Evolutionary conservation across 2,113 vertebrate species (phyloP).

Genomic region (Myotis davidii): DNA sequence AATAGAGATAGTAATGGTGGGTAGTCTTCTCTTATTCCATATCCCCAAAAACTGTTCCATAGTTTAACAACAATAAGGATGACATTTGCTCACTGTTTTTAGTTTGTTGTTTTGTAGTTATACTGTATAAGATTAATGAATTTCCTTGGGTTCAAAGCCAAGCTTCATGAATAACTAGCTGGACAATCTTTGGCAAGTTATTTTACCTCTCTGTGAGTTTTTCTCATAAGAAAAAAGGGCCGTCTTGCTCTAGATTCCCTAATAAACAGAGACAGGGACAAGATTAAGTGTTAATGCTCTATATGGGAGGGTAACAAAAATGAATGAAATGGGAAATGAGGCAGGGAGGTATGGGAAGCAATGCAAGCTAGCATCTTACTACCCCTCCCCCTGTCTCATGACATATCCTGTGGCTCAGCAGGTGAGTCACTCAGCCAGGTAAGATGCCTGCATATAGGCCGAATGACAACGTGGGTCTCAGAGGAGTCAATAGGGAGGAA

Average conservation of each 20-base stretch:
- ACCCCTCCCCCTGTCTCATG: background rate
- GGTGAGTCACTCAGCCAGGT: background rate
- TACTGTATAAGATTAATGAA: background rate
- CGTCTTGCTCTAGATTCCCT: background rate
- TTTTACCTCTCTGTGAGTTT: background rate
- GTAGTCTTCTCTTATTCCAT: background rate
- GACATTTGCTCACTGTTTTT: background rate
- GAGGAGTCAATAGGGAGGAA: background rate
- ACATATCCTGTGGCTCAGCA: background rate
- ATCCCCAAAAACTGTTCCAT: background rate
- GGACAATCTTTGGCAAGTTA: background rate
- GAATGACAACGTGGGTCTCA: background rate
- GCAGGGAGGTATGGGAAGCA: background rate
- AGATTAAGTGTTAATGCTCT: background rate
- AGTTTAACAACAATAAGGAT: background rate
- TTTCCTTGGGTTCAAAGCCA: slow-evolving; percentile 3
- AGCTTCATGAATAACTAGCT: background rate
- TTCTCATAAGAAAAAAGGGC: background rate
- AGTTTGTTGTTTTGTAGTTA: background rate
- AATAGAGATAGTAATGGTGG: background rate
- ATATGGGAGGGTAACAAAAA: background rate
- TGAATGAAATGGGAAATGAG: background rate
- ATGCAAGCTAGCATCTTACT: background rate
- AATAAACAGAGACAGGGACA: background rate
- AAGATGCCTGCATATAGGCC: background rate